Evolutionary conservation across 2,113 vertebrate genomes (phyloP).

Genomic region (Catharus minimus): DNA sequence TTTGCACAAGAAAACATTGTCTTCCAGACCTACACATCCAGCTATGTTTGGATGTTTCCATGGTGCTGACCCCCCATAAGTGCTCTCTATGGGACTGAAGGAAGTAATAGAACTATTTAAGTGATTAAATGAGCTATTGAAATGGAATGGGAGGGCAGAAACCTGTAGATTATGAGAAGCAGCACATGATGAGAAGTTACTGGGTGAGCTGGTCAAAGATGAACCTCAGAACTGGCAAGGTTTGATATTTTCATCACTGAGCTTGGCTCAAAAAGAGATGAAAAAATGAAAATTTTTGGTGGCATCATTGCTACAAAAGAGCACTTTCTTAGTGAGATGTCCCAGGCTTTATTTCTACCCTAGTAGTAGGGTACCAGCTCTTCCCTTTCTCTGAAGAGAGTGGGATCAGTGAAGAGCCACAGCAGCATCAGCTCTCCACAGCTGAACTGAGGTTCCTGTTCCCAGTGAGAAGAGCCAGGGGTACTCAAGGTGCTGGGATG

Average conservation of each 20-base stretch:
- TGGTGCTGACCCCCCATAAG: neutral
- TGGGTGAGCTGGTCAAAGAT: neutral
- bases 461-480: neutral
- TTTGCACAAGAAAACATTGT: neutral
- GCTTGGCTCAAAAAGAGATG: neutral
- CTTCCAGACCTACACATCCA: neutral
- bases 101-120: neutral
- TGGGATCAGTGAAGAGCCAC: neutral
- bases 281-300: neutral
- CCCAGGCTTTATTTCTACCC: neutral
- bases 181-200: neutral
- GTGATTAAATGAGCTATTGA: neutral
- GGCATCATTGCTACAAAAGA: neutral
- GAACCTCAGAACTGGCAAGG: neutral
- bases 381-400: neutral
- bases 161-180: neutral
- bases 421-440: neutral
- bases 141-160: neutral
- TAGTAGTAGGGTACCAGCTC: neutral
- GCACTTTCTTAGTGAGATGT: neutral
- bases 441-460: neutral
- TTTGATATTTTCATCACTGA: neutral
- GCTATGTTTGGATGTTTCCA: neutral
- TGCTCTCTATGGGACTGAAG: neutral
- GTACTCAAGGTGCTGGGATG: fast-evolving